Conservation (phyloP, 2,113 vertebrate species). For the Mesocricetus auratus region DNA sequence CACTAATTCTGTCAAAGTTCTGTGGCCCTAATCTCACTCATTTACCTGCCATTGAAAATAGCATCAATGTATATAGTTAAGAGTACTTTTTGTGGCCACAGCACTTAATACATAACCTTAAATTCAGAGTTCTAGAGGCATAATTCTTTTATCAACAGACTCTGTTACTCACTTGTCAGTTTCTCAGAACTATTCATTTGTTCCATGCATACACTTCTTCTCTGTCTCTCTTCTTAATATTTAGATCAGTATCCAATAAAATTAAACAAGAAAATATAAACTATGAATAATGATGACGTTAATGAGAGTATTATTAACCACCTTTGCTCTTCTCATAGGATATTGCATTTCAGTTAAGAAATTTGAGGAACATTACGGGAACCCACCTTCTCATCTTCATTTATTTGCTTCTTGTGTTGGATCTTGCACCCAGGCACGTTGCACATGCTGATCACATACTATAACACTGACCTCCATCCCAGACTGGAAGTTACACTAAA, state of each 20-base stretch:
- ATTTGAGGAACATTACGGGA: not conserved
- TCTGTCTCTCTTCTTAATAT: not conserved
- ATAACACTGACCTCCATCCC: not conserved
- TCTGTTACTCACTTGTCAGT: not conserved
- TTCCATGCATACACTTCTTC: not conserved
- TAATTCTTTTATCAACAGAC: constrained; percentile 17
- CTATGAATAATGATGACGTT: not conserved
- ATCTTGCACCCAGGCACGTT: not conserved
- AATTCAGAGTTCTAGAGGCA: not conserved
- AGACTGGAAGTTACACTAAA: not conserved
- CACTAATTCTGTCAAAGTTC: not conserved
- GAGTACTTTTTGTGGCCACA: not conserved
- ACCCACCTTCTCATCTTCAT: not conserved
- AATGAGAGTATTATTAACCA: not conserved
- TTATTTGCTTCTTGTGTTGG: not conserved
- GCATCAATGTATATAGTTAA: not conserved
- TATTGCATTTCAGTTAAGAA: not conserved
- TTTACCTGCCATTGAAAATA: not conserved
- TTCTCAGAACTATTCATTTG: not conserved
- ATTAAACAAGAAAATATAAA: not conserved
- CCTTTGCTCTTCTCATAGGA: not conserved
- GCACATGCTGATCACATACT: not conserved
- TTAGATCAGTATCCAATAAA: not conserved
- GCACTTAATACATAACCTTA: constrained; percentile 21
- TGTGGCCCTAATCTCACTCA: not conserved